These are phyloP conservation scores for Antechinus stuartii DNA, from an alignment of 2,113 vertebrate genomes.

Conservation along the genomic window DNA sequence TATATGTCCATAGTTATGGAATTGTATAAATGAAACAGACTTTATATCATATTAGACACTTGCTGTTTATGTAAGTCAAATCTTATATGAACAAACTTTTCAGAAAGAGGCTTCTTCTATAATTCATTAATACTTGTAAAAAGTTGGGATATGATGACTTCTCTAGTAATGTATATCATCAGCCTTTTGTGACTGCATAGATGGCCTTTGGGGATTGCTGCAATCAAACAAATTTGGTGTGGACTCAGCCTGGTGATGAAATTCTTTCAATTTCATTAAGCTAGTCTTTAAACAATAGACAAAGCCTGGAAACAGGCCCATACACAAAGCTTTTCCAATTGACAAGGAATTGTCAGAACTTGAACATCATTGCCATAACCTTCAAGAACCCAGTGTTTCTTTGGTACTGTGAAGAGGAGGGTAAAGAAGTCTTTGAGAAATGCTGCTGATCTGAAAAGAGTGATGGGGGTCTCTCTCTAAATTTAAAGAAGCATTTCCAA, in stretches of 20 bases:
- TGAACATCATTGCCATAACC: background rate
- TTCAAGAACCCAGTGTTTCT: background rate
- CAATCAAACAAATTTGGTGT: background rate
- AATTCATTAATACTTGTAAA: background rate
- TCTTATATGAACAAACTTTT: background rate
- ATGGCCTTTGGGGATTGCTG: background rate
- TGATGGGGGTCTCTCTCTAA: rapidly evolving
- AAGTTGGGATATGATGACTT: background rate
- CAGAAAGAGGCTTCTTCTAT: background rate
- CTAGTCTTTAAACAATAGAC: background rate
- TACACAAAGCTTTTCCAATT: background rate
- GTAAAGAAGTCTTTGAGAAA: background rate
- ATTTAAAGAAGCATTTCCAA: background rate
- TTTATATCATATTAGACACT: background rate
- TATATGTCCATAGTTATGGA: background rate
- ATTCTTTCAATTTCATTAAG: background rate
- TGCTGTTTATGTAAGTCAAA: background rate
- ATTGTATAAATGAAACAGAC: background rate
- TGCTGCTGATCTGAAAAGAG: background rate
- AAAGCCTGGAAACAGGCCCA: background rate
- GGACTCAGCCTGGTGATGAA: background rate
- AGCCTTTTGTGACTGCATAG: background rate
- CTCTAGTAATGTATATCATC: background rate
- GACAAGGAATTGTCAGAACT: background rate
- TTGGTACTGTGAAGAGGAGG: background rate